Percentiles rank a stretch among this genome's conserved stretches.
These are phyloP conservation scores for Clarias batrachus DNA, from an alignment of 2,113 vertebrate genomes.

Conservation along the genomic window DNA sequence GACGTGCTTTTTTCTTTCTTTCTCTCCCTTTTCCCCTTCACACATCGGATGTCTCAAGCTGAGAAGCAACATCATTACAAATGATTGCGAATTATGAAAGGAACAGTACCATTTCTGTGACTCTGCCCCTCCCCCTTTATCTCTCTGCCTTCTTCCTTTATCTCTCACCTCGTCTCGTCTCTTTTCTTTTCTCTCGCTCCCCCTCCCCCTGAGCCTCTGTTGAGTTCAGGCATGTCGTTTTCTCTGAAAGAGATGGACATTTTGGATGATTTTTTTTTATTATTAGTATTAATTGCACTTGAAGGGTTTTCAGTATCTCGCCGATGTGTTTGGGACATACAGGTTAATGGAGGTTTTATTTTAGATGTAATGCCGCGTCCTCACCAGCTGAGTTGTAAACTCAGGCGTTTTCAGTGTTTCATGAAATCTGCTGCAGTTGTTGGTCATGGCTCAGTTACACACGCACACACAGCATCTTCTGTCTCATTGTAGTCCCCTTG, in stretches of 20 bases:
- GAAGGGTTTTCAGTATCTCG: background rate
- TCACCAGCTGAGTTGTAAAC: background rate
- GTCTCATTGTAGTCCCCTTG: constrained; percentile 33
- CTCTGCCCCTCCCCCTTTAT: background rate
- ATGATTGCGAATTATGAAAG: background rate
- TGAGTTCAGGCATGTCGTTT: background rate
- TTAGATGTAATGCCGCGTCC: background rate
- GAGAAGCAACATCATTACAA: background rate
- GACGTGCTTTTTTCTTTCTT: background rate
- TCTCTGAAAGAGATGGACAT: background rate
- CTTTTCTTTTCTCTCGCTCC: background rate
- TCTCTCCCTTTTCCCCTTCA: background rate
- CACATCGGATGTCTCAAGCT: background rate
- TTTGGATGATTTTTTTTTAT: background rate
- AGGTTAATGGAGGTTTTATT: background rate
- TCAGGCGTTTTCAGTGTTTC: background rate
- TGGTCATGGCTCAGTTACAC: background rate
- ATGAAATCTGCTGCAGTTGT: background rate
- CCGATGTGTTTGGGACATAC: background rate
- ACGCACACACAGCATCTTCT: constrained; percentile 15
- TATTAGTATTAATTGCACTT: background rate
- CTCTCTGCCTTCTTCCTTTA: background rate
- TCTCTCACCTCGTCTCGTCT: background rate
- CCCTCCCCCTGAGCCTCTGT: background rate
- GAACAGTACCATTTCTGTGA: background rate